phyloP scores from a whole-genome alignment of 2,113 vertebrate species.

The Holacanthus passer region DNA sequence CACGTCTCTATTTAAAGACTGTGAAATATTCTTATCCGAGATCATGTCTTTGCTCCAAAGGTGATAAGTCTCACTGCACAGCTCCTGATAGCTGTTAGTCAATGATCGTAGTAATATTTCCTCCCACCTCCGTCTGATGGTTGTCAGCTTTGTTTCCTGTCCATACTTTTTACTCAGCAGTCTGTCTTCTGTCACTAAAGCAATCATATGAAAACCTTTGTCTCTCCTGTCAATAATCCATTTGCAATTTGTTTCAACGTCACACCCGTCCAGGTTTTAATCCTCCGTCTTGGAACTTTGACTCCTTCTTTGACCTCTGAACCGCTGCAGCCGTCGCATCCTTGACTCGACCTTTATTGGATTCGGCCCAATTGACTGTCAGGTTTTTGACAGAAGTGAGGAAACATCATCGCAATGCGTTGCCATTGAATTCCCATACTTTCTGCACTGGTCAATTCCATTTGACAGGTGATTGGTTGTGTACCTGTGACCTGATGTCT shows the following conservation, averaged over 20 bases:
- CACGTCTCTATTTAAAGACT: background rate
- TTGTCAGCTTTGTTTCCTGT: conserved; percentile 14
- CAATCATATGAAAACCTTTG: conserved; percentile 33
- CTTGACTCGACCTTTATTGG: conserved; percentile 72
- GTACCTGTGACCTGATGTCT: conserved; percentile 62
- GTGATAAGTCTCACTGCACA: background rate
- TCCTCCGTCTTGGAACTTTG: conserved; percentile 56
- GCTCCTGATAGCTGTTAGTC: background rate
- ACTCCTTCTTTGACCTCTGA: conserved; percentile 64
- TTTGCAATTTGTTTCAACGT: conserved; percentile 59
- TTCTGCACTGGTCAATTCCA: conserved; percentile 50
- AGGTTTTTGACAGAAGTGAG: conserved; percentile 58
- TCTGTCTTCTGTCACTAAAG: conserved; percentile 31
- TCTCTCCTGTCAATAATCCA: conserved; percentile 59
- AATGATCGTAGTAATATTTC: background rate
- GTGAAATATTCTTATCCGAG: background rate
- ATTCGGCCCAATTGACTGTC: conserved; percentile 64
- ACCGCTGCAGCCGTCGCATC: conserved; percentile 35
- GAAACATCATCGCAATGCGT: conserved; percentile 49
- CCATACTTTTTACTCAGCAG: conserved; percentile 18
- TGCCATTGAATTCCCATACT: conserved; percentile 71
- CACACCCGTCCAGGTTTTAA: conserved; percentile 35
- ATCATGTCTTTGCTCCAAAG: background rate
- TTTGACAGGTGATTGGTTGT: conserved; percentile 54
- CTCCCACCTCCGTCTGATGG: background rate